These are phyloP conservation scores for Lutjanus erythropterus DNA, from an alignment of 2,113 vertebrate species.

Conservation along the genomic window DNA sequence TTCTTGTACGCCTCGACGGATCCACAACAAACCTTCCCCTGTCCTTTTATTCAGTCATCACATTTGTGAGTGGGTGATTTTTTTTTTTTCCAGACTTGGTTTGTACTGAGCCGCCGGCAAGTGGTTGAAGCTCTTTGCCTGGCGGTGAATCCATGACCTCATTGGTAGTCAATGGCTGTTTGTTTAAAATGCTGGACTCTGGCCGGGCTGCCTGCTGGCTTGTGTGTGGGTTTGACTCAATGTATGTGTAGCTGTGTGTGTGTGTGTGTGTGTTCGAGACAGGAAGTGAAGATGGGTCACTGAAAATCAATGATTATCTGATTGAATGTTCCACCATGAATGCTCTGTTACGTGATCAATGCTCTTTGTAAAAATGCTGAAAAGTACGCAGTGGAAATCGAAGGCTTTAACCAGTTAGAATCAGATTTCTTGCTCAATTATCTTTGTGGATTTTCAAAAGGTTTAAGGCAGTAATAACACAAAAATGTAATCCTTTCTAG, in stretches of 20 bases:
- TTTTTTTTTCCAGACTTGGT: neutral
- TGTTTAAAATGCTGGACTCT: conserved; percentile 80
- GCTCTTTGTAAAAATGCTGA: neutral
- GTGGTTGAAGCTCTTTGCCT: conserved; percentile 52
- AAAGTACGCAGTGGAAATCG: neutral
- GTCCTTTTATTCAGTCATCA: conserved; percentile 1
- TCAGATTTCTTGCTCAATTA: neutral
- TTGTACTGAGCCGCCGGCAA: conserved; percentile 7
- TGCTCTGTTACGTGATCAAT: neutral
- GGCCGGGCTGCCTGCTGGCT: conserved; percentile 47
- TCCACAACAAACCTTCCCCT: conserved; percentile 4
- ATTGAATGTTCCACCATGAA: conserved; percentile 25
- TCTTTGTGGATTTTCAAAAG: neutral
- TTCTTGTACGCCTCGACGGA: conserved; percentile 1
- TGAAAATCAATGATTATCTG: conserved; percentile 28
- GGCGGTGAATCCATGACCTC: conserved; percentile 73
- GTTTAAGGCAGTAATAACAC: neutral
- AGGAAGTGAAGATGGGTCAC: conserved; percentile 27
- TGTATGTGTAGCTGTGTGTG: conserved; percentile 6
- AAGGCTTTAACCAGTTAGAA: neutral
- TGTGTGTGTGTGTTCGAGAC: conserved; percentile 3
- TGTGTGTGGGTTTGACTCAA: conserved; percentile 22
- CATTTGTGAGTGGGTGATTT: neutral
- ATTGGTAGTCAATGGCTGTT: conserved; percentile 78
- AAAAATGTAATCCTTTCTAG: neutral